These are phyloP conservation scores for Nyctalus aviator DNA, from an alignment of 2,797 vertebrate genomes.

Conservation along the genomic window DNA sequence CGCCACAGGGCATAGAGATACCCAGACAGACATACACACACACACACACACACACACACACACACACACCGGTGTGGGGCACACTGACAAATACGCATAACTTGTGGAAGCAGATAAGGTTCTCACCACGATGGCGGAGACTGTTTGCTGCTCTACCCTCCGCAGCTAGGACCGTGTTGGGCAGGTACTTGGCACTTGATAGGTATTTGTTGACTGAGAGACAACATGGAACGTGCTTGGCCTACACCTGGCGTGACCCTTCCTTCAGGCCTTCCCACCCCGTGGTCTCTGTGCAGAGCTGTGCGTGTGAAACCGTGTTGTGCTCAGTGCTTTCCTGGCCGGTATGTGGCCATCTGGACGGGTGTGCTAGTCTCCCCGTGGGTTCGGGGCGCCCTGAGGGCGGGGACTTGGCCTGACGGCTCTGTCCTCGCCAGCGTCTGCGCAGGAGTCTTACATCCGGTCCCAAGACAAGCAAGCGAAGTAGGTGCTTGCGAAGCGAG, in stretches of 20 bases:
- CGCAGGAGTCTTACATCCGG: neutral
- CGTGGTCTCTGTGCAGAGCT: neutral
- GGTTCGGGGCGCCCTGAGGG: neutral
- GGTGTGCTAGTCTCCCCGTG: neutral
- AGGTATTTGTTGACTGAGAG: neutral
- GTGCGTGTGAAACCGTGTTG: neutral
- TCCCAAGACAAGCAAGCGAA: too few species aligned
- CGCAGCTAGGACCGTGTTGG: neutral
- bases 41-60: neutral
- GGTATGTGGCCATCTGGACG: neutral
- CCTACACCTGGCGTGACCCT: too few species aligned
- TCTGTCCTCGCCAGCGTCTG: neutral
- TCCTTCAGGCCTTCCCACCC: neutral
- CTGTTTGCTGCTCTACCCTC: neutral
- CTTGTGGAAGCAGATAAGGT: neutral
- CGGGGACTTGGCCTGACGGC: neutral
- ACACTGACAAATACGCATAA: rapidly evolving
- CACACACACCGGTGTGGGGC: rapidly evolving
- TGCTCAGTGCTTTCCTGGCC: neutral
- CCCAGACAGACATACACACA: rapidly evolving
- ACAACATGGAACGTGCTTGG: neutral
- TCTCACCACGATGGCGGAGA: neutral
- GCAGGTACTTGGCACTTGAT: neutral
- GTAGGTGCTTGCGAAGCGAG: too few species aligned
- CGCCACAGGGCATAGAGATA: neutral